Evolutionary conservation across 2,113 vertebrate species (phyloP), one percentile per base, ranked within the genome.

Genomic region (Microcebus jonahi): DNA sequence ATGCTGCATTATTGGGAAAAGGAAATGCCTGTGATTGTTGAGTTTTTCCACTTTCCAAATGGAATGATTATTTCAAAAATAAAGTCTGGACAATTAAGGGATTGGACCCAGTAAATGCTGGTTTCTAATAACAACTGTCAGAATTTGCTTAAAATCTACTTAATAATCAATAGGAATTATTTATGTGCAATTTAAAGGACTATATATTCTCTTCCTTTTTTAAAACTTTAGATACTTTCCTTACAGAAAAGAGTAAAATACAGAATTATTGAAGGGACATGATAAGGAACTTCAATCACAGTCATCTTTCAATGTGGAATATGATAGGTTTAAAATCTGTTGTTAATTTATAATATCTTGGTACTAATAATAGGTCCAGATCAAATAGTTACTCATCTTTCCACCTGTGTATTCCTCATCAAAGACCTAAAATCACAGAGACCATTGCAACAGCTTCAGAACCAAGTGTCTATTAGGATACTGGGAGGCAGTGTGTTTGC

Each of bases 121-220:
- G 13, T 76, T 95, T 88, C 61, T 70, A 57, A 6, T 59, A 59
- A 36, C 65, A 95, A 29, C 36, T 81, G 39, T 63, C 23, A 95
- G 90, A 48, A 93, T 97, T 81, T 97, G 14, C n/a, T 95, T 94
- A 75, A 97, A 39, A 77, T 81, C 15, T 36, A 4, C 15, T 65
- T 89, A 45, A 39, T 92, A 77, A 45, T 89, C 50, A 79, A 75
- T 20, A 65, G 50, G 36, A 91, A 79, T 86, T 71, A 57, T 89
- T 75, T 90, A 42, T 70, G 27, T 84, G 31, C 76, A 89, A 83
- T 68, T 57, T 71, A 15, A 61, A 80, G 18, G 6, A 68, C 29
- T 79, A 36, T 31, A 45, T 68, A 50, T 86, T 92, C 34, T 84
- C 34, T 48, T 29, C 77, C 79, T 81, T 29, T 90, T 85, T 92